phyloP scores from a whole-genome alignment of 2,113 vertebrate species.

The Glaucomys volans region DNA sequence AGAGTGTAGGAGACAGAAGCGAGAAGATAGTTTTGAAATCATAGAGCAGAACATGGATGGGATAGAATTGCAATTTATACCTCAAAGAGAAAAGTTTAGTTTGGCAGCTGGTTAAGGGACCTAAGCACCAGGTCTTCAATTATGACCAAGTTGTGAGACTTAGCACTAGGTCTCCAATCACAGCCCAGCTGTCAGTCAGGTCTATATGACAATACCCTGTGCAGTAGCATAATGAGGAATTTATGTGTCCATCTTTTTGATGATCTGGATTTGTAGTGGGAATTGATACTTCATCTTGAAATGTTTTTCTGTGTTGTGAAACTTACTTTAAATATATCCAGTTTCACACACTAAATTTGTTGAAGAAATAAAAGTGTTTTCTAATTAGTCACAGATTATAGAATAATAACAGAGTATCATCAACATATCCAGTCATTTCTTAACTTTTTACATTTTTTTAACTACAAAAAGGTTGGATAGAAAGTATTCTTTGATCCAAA shows the following conservation, averaged over 20 bases:
- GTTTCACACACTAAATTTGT: background rate
- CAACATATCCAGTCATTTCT: background rate
- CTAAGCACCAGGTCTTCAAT: background rate
- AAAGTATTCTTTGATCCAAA: background rate
- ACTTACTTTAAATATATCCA: background rate
- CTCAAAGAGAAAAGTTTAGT: background rate
- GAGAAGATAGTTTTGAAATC: slow-evolving; percentile 32
- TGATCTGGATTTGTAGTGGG: background rate
- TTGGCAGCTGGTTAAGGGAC: background rate
- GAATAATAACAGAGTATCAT: background rate
- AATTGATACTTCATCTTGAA: background rate
- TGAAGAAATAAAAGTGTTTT: background rate
- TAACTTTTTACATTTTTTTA: slow-evolving; percentile 43
- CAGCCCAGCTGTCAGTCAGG: background rate
- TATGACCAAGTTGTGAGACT: background rate
- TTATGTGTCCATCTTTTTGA: background rate
- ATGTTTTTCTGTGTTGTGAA: background rate
- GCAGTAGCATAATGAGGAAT: background rate
- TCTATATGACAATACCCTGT: background rate
- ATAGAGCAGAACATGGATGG: background rate
- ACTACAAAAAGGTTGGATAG: background rate
- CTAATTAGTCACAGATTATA: background rate
- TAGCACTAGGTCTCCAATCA: background rate
- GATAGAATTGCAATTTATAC: background rate
- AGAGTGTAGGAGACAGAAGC: background rate